phyloP scores from a whole-genome alignment of 1,140 invertebrate genomes.

The Wiebesia pumilae region DNA sequence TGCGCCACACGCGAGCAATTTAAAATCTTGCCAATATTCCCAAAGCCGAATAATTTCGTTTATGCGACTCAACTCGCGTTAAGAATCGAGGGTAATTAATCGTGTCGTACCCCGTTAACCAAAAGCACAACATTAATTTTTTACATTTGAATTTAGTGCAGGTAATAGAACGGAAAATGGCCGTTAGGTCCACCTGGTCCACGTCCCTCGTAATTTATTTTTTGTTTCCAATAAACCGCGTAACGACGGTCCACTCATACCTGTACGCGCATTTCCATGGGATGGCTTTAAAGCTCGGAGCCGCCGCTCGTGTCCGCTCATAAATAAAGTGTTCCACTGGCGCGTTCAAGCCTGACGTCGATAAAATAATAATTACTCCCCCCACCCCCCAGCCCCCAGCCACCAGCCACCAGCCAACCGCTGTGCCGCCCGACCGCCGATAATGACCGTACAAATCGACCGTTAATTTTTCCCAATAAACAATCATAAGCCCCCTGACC shows the following conservation, averaged over 20 bases:
- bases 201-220: conserved; percentile 29
- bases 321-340: conserved; percentile 43
- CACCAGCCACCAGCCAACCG: neutral
- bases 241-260: conserved; percentile 30
- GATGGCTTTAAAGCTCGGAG: conserved; percentile 45
- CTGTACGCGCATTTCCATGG: conserved; percentile 20
- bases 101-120: neutral
- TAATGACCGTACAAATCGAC: conserved; percentile 67
- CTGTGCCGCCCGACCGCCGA: conserved; percentile 40
- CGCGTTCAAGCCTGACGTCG: conserved; percentile 57
- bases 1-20: too few species aligned
- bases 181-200: conserved; percentile 41
- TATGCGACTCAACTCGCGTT: neutral
- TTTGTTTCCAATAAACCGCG: conserved; percentile 50
- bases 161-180: conserved; percentile 49
- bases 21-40: too few species aligned
- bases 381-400: neutral
- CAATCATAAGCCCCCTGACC: conserved; percentile 62
- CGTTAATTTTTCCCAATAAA: conserved; percentile 74
- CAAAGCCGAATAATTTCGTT: neutral
- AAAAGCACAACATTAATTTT: conserved; percentile 33
- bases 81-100: conserved; percentile 28
- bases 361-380: conserved; percentile 71
- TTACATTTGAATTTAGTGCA: conserved; percentile 26
- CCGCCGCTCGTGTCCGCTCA: neutral